Base-by-base conservation (phyloP, 2,888 invertebrate species). In the Sarcophaga variegata region DNA sequence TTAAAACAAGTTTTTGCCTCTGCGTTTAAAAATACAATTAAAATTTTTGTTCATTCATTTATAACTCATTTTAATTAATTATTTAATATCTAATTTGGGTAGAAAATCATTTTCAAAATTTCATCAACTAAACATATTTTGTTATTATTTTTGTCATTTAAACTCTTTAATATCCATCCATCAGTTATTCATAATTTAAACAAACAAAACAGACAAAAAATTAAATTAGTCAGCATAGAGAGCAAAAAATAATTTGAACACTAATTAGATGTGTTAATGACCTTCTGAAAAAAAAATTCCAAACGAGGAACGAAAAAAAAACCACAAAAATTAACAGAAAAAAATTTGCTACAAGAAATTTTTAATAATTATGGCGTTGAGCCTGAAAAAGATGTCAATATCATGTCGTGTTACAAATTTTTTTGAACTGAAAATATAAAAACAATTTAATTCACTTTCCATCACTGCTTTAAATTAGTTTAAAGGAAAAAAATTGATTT, bases 231-330 rank as follows among this genome's bases (percentile, higher is more conserved):
- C 47, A 37, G n/a, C 6, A 37, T 49, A 64, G 54, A 54, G 14
- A 17, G 10, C 20, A 20, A 20, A 2, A 47, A 1, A 54, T 4
- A 54, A 54, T 0, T 54, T 54, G 0, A 10, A 59, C 37, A 77
- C 67, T 69, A 83, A 83, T 77, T 77, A 77, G 54, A 27, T 27
- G 59, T 77, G 77, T 83, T 83, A 78, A 72, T 77, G 77, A 83
- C 77, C 82, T 83, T 78, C 12, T 83, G n/a, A 37, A 66, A 66
- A 66, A 37, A 37, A 37, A 37, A 37, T 37, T 8, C 37, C 37
- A 77, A 49, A 54, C 37, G 37, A 72, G 60, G 37, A 11, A 59
- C 2, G 22, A 63, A 63, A 47, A 22, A 54, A 70, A 47, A 47
- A 66, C n/a, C 22, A 49, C 25, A 49, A 22, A n/a, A n/a, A 74